Conservation (phyloP, 2,888 invertebrate species). For the Nomada lathburiana region DNA sequence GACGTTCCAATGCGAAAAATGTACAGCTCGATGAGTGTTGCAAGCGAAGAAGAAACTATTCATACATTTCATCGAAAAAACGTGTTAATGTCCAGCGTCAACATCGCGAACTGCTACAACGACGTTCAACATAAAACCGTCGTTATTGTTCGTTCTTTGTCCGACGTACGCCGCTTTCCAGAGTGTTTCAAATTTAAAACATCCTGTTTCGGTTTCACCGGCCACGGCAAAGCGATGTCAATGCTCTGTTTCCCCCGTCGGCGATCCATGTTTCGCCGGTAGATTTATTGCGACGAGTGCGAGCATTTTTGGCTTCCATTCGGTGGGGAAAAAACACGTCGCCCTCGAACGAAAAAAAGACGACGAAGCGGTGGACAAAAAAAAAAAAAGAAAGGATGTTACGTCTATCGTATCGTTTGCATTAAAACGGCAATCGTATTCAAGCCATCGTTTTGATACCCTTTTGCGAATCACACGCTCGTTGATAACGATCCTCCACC, state of each 20-base stretch:
- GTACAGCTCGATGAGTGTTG: background rate
- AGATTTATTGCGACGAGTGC: constrained; percentile 34
- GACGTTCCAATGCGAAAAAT: background rate
- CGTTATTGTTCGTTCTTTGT: background rate
- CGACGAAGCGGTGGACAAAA: background rate
- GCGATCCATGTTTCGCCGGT: constrained; percentile 27
- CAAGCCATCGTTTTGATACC: constrained; percentile 20
- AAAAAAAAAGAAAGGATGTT: constrained; percentile 10
- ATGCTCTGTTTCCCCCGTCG: constrained; percentile 18
- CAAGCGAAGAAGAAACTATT: background rate
- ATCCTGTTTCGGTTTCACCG: constrained; percentile 34
- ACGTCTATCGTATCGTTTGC: constrained; percentile 2
- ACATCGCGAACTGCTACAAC: too few species aligned
- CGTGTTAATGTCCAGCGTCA: constrained; percentile 14
- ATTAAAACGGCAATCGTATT: constrained; percentile 4
- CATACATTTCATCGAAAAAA: constrained; percentile 3
- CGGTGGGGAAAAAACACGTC: background rate
- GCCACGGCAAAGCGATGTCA: constrained; percentile 24
- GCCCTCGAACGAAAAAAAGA: background rate
- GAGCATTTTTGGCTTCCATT: constrained; percentile 12
- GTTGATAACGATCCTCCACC: background rate
- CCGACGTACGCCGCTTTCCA: constrained; percentile 2
- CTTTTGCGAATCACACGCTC: constrained; percentile 9
- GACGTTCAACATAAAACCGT: constrained; percentile 2
- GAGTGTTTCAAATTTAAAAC: constrained; percentile 41